Conservation (phyloP, 1,140 invertebrate species). For the Sitobion miscanthi region DNA sequence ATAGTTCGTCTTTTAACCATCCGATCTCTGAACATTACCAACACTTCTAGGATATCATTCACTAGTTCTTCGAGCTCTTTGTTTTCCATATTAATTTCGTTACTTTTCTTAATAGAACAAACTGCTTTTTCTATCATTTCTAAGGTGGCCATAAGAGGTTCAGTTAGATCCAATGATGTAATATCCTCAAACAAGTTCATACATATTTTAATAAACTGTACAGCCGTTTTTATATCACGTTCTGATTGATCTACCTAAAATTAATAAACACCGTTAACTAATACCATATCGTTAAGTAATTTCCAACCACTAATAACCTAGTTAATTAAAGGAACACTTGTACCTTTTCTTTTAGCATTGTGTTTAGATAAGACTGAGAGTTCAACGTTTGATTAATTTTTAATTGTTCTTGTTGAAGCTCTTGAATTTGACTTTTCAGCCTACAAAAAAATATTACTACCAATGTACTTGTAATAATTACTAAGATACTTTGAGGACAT, state of each 20-base stretch:
- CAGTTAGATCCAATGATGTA: neutral
- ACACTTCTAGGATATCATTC: constrained; percentile 5
- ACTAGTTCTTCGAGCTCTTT: constrained; percentile 25
- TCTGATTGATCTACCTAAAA: constrained; percentile 25
- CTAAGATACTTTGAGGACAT: too few species aligned
- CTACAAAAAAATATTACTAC: neutral
- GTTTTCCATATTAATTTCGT: constrained; percentile 24
- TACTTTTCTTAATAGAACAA: neutral
- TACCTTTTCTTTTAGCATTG: constrained; percentile 46
- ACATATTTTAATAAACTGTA: neutral
- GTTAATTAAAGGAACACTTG: neutral
- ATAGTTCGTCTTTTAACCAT: constrained; percentile 6
- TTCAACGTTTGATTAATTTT: constrained; percentile 47
- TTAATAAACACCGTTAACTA: neutral
- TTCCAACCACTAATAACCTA: neutral
- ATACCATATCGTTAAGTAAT: neutral
- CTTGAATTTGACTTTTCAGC: constrained; percentile 50
- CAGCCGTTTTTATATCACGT: constrained; percentile 26
- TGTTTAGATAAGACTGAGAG: constrained; percentile 51
- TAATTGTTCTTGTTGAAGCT: constrained; percentile 43
- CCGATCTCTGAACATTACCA: constrained; percentile 24
- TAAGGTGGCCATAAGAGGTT: neutral
- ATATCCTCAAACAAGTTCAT: constrained; percentile 1
- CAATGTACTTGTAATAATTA: too few species aligned
- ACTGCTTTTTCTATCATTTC: constrained; percentile 28